Evolutionary conservation across 2,113 vertebrate genomes (phyloP).

Genomic region (Xenus cinereus): DNA sequence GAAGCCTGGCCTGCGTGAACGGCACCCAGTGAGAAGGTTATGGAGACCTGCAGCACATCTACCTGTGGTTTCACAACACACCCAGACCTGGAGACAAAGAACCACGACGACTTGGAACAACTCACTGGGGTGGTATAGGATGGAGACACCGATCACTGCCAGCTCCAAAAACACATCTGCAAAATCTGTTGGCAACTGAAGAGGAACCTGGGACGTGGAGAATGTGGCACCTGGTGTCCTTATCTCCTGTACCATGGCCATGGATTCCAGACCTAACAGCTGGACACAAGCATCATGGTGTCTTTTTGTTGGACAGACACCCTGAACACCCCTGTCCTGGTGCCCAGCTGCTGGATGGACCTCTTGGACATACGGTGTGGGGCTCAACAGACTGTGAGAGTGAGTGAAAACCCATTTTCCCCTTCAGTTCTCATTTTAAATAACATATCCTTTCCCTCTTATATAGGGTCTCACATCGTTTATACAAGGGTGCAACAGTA

Average conservation of each 20-base stretch:
- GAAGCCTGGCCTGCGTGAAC: rapidly evolving
- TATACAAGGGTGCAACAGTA: neutral
- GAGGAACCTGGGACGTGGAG: neutral
- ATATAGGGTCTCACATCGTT: neutral
- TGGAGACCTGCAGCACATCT: rapidly evolving
- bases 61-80: neutral
- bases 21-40: rapidly evolving
- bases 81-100: neutral
- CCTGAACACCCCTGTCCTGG: rapidly evolving
- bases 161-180: neutral
- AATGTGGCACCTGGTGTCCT: neutral
- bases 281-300: neutral
- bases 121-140: neutral
- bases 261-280: neutral
- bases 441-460: neutral
- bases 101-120: rapidly evolving
- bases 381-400: neutral
- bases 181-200: neutral
- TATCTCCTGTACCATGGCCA: neutral
- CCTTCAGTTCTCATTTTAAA: neutral
- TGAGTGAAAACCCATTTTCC: neutral
- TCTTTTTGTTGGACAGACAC: neutral
- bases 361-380: rapidly evolving
- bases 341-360: neutral
- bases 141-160: neutral